phyloP scores from a whole-genome alignment of 2,113 vertebrate species.

The Entelurus aequoreus region DNA sequence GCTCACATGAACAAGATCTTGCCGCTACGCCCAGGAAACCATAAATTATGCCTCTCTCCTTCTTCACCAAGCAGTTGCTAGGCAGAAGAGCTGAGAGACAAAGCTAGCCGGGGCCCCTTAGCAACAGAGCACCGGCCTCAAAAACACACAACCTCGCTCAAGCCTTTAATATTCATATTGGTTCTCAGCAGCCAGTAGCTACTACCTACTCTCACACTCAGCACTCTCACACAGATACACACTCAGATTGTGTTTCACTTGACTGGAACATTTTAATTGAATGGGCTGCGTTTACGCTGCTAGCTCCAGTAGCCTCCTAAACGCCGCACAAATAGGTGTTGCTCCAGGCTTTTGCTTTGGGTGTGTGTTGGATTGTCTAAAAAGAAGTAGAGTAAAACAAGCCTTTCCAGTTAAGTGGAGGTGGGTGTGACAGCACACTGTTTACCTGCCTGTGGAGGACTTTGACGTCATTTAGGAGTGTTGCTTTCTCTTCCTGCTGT shows the following conservation, averaged over 20 bases:
- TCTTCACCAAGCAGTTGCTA: constrained; percentile 46
- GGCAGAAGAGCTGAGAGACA: constrained; percentile 55
- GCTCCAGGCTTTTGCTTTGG: neutral
- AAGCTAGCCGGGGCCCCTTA: constrained; percentile 50
- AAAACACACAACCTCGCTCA: constrained; percentile 20
- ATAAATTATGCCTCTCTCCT: constrained; percentile 51
- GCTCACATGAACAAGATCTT: constrained; percentile 4
- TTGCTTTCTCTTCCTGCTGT: constrained; percentile 15
- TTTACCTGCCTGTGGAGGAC: constrained; percentile 41
- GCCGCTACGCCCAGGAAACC: constrained; percentile 50
- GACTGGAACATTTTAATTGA: constrained; percentile 10
- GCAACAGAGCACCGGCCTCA: constrained; percentile 50
- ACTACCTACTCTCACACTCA: neutral
- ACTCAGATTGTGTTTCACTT: constrained; percentile 11
- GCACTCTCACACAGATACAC: neutral
- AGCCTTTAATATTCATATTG: constrained; percentile 10
- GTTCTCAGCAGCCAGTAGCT: constrained; percentile 1
- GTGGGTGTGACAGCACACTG: constrained; percentile 59
- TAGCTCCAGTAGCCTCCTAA: constrained; percentile 4
- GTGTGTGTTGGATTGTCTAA: constrained; percentile 22
- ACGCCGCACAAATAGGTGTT: constrained; percentile 11
- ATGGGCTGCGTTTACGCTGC: neutral
- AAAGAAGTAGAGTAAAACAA: constrained; percentile 47
- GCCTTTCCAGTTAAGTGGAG: constrained; percentile 66
- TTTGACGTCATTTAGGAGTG: constrained; percentile 56